A percentile compares a stretch with the other conserved stretches of the same genome.
Conservation (phyloP, 2,113 vertebrate species). For the Tamias sibiricus region DNA sequence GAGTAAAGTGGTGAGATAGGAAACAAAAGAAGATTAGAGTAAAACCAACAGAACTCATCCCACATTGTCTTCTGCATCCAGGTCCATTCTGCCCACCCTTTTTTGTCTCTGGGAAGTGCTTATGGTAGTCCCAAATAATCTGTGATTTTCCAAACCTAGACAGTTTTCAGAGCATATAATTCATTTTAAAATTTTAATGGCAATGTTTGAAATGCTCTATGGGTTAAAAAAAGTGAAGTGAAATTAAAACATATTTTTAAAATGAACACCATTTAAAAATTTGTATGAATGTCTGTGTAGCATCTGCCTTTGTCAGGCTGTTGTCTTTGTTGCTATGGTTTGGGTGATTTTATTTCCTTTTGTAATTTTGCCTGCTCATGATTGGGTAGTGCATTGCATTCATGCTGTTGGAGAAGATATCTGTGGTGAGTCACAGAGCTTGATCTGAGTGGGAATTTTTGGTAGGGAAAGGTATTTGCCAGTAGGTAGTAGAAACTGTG, state of each 20-base stretch:
- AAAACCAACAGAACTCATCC: background rate
- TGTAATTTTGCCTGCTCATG: slow-evolving; percentile 83
- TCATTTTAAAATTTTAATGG: slow-evolving; percentile 31
- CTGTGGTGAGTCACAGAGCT: slow-evolving; percentile 72
- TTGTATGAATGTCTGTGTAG: slow-evolving; percentile 80
- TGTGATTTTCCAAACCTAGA: background rate
- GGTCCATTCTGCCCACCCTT: background rate
- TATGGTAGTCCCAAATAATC: background rate
- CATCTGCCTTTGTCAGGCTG: slow-evolving; percentile 85
- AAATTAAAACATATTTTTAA: slow-evolving; percentile 83
- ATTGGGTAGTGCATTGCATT: slow-evolving; percentile 79
- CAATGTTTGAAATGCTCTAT: slow-evolving; percentile 12
- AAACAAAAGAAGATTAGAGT: background rate
- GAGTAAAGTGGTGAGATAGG: background rate
- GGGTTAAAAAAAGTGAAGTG: slow-evolving; percentile 61
- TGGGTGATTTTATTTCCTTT: slow-evolving; percentile 83
- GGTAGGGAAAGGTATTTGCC: slow-evolving; percentile 47
- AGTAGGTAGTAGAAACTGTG: background rate
- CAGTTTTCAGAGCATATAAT: background rate
- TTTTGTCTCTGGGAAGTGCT: background rate
- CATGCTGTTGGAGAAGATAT: slow-evolving; percentile 78
- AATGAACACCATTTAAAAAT: slow-evolving; percentile 82
- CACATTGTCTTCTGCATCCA: background rate
- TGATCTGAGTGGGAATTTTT: slow-evolving; percentile 50
- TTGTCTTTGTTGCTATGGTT: slow-evolving; percentile 86